phyloP scores from a whole-genome alignment of 2,797 vertebrate species.

The Sciurus vulgaris region DNA sequence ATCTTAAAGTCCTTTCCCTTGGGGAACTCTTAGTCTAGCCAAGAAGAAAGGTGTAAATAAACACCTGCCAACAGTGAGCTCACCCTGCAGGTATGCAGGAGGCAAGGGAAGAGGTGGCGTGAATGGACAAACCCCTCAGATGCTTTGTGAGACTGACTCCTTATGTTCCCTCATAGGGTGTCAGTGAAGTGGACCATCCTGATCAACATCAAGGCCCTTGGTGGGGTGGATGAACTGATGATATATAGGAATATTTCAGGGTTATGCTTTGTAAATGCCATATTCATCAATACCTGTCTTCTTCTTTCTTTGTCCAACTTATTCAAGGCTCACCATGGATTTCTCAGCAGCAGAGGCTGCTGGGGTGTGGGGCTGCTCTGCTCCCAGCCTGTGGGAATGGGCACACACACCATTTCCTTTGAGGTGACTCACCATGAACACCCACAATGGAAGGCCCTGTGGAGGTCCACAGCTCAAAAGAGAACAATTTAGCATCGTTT shows the following conservation, averaged over 20 bases:
- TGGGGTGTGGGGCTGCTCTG: accelerated
- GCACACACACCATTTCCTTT: not conserved
- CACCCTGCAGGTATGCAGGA: not conserved
- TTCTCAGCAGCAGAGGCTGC: not conserved
- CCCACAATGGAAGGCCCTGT: not conserved
- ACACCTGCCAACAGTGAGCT: not conserved
- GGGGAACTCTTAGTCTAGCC: not conserved
- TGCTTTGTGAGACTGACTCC: no score
- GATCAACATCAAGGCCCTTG: no score
- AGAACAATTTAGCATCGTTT: not conserved
- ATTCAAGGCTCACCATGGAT: not conserved
- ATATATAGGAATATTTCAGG: not conserved
- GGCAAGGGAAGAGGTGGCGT: not conserved
- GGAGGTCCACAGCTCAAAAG: not conserved
- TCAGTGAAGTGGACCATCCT: not conserved
- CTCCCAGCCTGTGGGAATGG: not conserved
- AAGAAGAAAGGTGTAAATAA: not conserved
- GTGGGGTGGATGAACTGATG: not conserved
- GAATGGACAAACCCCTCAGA: not conserved
- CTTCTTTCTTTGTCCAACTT: not conserved
- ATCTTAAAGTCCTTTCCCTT: not conserved
- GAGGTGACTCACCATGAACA: not conserved
- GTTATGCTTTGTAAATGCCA: not conserved
- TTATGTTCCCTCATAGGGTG: accelerated
- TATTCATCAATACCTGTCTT: not conserved